Evolutionary conservation across 2,888 invertebrate genomes (phyloP), one percentile per base, ranked within the genome.

Genomic region (Pollenia amentaria): DNA sequence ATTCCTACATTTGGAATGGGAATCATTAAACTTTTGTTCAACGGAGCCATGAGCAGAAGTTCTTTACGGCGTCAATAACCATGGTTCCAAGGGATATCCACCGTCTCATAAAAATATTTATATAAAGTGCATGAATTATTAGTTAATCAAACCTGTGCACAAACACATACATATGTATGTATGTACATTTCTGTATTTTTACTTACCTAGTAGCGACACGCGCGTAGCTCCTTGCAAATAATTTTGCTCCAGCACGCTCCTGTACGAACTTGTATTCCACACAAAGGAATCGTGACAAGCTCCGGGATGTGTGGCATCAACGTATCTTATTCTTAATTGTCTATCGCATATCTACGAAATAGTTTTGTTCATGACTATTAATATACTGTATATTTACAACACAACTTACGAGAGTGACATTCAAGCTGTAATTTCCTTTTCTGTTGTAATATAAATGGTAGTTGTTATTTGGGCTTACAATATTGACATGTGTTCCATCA

Each of bases 251-350:
- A 16, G 53, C 4, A 12, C 55, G n/a, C 55, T 9, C 16, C 70
- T 70, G n/a, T 70, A 55, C 1, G 42, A 40, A 55, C 70, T 70
- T 11, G 57, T 44, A 72, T 57, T 72, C 72, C 72, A 72, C n/a
- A 72, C 44, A 57, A 72, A 72, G 16, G 53, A 72, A 44, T 57
- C 72, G 14, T 72, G 72, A 12, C 42, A 55, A 8, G 72, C 72
- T 42, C 53, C 65, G n/a, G 48, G 64, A 76, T 64, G 64, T 64
- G 76, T 46, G 48, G 48, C 76, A 62, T 44, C 75, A 73, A 73
- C 72, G 18, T 14, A 72, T 40, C 51, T 16, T 10, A 53, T 48
- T 38, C 72, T 53, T 53, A 72, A 53, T 53, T 72, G 16, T 38
- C 64, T 64, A 42, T 42, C 64, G 18, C 64, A 64, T 64, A 44